Base-by-base conservation (phyloP, 1,140 invertebrate genomes). In the Zaprionus nigranus region DNA sequence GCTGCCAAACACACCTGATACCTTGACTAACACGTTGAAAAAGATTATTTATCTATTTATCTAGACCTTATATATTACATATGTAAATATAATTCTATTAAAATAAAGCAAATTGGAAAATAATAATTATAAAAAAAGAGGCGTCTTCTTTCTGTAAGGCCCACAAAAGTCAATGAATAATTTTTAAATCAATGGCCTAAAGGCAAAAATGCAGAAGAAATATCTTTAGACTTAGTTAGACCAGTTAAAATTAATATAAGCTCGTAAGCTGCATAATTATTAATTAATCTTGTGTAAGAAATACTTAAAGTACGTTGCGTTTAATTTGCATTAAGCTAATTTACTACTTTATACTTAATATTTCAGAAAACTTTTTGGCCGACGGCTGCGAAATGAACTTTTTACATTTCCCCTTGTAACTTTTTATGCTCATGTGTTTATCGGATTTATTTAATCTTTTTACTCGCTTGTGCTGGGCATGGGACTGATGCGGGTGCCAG, bases 381-480 rank as follows among this genome's bases (percentile, higher is more conserved):
- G n/a, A 24, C 43, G 64, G 38, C 2, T 49, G 22, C 20, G 58
- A 6, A 1, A 17, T 9, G 24, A 49, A 62, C 17, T 67, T 74
- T 63, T 70, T 51, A 51, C 46, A 20, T 63, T 63, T 9, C 7
- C n/a, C 11, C 28, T 43, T 46, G 22, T 53, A 54, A 59, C 67
- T 63, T 53, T 62, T 70, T 34, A 63, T 51, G 72, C 72, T 70
- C 66, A 70, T 59, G 70, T 75, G 72, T 70, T 75, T 70, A 75
- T 70, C 72, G 66, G 53, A 28, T 75, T 70, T 51, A 70, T 70
- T 73, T 59, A 66, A 73, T 66, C 53, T 75, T 26, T 38, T 40
- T 34, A 65, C 24, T 72, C 54, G 43, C 63, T n/a, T 54, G 15
- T 34, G 46, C 34, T 61, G 53, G 38, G 38, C 5, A 24, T 36